Evolutionary conservation across 2,888 invertebrate genomes (phyloP).

Genomic region (Caenorhabditis sp.): DNA sequence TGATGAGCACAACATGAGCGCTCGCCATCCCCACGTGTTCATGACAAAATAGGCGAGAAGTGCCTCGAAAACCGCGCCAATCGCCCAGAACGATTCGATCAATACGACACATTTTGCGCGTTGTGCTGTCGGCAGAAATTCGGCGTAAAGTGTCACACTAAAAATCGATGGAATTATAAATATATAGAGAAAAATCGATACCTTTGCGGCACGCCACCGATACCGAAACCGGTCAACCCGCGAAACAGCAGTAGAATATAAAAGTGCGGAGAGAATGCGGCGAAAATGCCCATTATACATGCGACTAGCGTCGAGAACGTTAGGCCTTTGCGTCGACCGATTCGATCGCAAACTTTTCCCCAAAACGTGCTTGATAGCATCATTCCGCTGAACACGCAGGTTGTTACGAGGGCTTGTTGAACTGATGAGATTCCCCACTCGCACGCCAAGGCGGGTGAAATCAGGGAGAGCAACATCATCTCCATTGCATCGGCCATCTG

Average conservation of each 20-base stretch:
- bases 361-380: conserved; percentile 95
- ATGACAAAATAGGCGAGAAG: conserved; percentile 87
- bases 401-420: conserved; percentile 82
- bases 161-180: conserved; percentile 31
- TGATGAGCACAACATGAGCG: conserved; percentile 89
- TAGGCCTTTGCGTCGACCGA: conserved; percentile 76
- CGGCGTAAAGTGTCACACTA: conserved; percentile 93
- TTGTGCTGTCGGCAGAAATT: conserved; percentile 91
- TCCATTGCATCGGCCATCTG: conserved; percentile 99
- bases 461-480: conserved; percentile 92
- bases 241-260: conserved; percentile 88
- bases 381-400: conserved; percentile 91
- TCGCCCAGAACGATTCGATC: conserved; percentile 95
- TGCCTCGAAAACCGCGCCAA: conserved; percentile 92
- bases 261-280: conserved; percentile 88
- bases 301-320: conserved; percentile 87
- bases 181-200: conserved; percentile 74
- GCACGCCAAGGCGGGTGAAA: conserved; percentile 91
- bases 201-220: conserved; percentile 96
- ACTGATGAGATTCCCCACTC: conserved; percentile 84
- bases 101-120: conserved; percentile 93
- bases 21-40: conserved; percentile 89
- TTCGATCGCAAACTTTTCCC: conserved; percentile 86
- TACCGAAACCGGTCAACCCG: conserved; percentile 91
- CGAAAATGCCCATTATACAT: conserved; percentile 88